A percentile compares a stretch with the other conserved stretches of the same genome.
Evolutionary conservation across 2,797 vertebrate species (phyloP).

Genomic region (Chromobotia macracanthus): DNA sequence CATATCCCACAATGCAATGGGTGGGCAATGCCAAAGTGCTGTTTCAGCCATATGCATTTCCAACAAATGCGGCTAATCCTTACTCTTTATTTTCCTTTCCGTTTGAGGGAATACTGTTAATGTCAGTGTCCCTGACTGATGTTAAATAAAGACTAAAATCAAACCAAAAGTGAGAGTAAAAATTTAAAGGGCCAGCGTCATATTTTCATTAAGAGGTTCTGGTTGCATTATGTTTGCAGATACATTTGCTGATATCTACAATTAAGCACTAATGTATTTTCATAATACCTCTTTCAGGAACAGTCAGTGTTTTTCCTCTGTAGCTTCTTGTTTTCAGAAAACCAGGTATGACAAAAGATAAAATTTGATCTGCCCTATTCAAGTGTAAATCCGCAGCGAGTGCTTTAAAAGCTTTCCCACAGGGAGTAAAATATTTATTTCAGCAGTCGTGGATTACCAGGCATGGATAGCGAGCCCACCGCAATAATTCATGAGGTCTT

Average conservation of each 20-base stretch:
- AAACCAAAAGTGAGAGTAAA: not conserved
- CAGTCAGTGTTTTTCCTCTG: conserved; percentile 8
- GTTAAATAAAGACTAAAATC: too few relatives aligned
- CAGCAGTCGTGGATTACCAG: conserved; percentile 66
- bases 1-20: conserved; percentile 52
- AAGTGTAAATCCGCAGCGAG: conserved; percentile 64
- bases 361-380: conserved; percentile 55
- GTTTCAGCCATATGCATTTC: conserved; percentile 26
- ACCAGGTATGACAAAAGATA: conserved; percentile 53
- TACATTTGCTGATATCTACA: too few relatives aligned
- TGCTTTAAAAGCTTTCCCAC: conserved; percentile 72
- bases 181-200: not conserved
- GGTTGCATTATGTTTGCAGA: conserved; percentile 8
- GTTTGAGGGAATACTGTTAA: conserved; percentile 19
- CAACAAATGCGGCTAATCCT: conserved; percentile 41
- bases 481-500: conserved; percentile 75
- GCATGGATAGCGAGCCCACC: conserved; percentile 60
- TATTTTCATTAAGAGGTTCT: conserved; percentile 20
- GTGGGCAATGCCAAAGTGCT: conserved; percentile 8
- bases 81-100: conserved; percentile 5
- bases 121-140: not conserved
- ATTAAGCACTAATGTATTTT: too few relatives aligned
- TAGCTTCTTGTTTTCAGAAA: conserved; percentile 38
- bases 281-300: not conserved
- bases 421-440: conserved; percentile 74